phyloP scores from a whole-genome alignment of 1,140 invertebrate species.

The Cataglyphis hispanica region DNA sequence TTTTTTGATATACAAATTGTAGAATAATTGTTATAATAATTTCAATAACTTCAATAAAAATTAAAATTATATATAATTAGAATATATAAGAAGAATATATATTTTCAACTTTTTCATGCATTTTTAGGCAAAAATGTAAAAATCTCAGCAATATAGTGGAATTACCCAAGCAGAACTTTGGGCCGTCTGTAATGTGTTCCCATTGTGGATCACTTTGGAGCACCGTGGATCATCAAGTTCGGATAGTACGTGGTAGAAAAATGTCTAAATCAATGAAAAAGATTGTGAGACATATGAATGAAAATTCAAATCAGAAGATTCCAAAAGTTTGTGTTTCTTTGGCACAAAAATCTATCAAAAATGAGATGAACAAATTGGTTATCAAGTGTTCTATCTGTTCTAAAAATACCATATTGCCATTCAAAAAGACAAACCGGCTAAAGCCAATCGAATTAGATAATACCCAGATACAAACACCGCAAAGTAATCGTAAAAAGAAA shows the following conservation, averaged over 20 bases:
- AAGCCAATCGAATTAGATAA: conserved; percentile 27
- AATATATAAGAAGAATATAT: conserved; percentile 23
- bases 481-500: conserved; percentile 67
- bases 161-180: conserved; percentile 79
- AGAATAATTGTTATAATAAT: not conserved
- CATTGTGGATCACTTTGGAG: conserved; percentile 82
- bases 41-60: not conserved
- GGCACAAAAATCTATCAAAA: conserved; percentile 76
- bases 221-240: conserved; percentile 72
- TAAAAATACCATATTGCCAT: conserved; percentile 69
- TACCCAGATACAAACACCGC: not conserved
- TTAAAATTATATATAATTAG: too few species aligned
- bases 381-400: conserved; percentile 80
- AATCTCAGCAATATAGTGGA: conserved; percentile 48
- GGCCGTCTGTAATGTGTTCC: conserved; percentile 78
- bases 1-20: not conserved
- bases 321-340: conserved; percentile 75
- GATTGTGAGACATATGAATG: conserved; percentile 58
- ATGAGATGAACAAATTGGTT: conserved; percentile 77
- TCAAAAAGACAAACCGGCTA: conserved; percentile 75
- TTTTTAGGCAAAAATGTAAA: conserved; percentile 77
- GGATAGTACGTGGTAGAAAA: conserved; percentile 73
- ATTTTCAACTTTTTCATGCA: conserved; percentile 40
- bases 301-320: conserved; percentile 57
- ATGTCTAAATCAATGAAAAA: conserved; percentile 73